Evolutionary conservation across 2,113 vertebrate species (phyloP).

Genomic region (Python bivittatus): DNA sequence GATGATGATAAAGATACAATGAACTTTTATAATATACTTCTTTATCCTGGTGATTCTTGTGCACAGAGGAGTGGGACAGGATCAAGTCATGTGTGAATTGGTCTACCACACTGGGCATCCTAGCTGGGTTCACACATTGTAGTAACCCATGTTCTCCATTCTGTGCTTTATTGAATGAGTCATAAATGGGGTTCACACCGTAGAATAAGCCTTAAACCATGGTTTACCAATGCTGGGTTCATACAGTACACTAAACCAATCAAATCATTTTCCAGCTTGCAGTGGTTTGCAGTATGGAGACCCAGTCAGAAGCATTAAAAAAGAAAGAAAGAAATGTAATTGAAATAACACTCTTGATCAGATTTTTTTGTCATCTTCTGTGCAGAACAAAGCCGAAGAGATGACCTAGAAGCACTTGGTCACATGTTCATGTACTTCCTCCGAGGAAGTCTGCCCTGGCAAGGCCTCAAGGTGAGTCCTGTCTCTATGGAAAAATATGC

Average conservation of each 20-base stretch:
- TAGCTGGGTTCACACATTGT: neutral
- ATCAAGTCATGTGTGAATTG: neutral
- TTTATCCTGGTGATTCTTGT: neutral
- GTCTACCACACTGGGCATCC: neutral
- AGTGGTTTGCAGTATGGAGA: neutral
- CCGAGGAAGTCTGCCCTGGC: conserved; percentile 95
- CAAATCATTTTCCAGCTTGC: neutral
- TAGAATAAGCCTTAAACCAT: neutral
- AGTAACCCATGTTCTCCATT: neutral
- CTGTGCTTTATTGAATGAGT: neutral
- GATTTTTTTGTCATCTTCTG: neutral
- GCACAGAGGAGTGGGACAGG: neutral
- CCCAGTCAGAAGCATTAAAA: neutral
- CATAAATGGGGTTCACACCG: neutral
- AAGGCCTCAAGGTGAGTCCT: conserved; percentile 90
- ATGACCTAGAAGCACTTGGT: conserved; percentile 94
- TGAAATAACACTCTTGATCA: neutral
- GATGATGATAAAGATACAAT: neutral
- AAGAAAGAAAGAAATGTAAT: neutral
- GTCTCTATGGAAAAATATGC: neutral
- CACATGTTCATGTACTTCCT: conserved; percentile 99
- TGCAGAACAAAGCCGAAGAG: conserved; percentile 96
- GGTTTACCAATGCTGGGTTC: neutral
- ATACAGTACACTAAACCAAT: neutral
- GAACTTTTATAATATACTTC: neutral